Conservation (phyloP, 1,140 invertebrate species). For the Drosophila serrata region DNA sequence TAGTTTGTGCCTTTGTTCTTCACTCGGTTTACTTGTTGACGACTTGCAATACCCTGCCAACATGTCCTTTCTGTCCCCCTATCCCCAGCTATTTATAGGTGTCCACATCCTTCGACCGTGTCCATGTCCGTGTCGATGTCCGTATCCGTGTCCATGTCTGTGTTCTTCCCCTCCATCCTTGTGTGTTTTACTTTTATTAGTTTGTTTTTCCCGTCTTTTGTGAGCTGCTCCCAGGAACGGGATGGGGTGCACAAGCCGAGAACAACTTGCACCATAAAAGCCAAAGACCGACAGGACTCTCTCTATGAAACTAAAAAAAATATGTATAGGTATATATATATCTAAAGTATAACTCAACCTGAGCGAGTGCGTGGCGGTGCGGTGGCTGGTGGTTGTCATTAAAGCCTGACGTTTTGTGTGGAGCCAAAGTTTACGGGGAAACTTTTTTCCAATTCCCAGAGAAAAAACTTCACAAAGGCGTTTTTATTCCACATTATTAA, state of each 20-base stretch:
- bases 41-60: constrained; percentile 25
- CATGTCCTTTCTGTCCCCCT: background rate
- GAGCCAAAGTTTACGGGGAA: constrained; percentile 57
- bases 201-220: constrained; percentile 63
- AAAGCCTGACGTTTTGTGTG: constrained; percentile 54
- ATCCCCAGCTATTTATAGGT: constrained; percentile 23
- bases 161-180: constrained; percentile 32
- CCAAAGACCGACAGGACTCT: constrained; percentile 55
- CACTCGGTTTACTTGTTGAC: constrained; percentile 34
- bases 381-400: constrained; percentile 46
- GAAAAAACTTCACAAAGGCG: constrained; percentile 44
- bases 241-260: constrained; percentile 8
- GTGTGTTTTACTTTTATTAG: constrained; percentile 71
- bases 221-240: constrained; percentile 16
- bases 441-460: constrained; percentile 33
- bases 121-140: constrained; percentile 19
- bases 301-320: constrained; percentile 39
- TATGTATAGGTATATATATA: background rate
- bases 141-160: no score
- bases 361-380: constrained; percentile 34
- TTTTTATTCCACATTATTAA: constrained; percentile 58
- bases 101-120: constrained; percentile 36
- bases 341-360: constrained; percentile 57
- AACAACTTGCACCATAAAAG: constrained; percentile 63
- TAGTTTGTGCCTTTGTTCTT: constrained; percentile 37